These are phyloP conservation scores for Lochmaea crataegi DNA, from an alignment of 2,888 invertebrate species.

Conservation along the genomic window DNA sequence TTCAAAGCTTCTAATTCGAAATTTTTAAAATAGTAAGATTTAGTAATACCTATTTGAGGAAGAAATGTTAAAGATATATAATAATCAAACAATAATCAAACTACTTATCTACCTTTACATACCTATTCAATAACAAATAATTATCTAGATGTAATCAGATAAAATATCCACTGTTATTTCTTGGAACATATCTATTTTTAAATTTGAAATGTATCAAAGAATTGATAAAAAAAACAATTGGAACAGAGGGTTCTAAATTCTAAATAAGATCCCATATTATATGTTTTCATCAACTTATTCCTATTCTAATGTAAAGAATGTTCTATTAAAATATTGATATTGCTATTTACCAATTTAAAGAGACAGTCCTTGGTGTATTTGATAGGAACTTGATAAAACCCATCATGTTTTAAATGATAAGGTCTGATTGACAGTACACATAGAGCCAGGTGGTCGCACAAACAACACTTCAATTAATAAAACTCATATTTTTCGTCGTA, in stretches of 20 bases:
- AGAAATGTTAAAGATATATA: too few species aligned
- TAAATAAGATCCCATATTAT: constrained; percentile 40
- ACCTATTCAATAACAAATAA: constrained; percentile 6
- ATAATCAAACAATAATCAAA: too few species aligned
- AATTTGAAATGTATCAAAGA: constrained; percentile 10
- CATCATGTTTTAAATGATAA: constrained; percentile 59
- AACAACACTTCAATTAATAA: constrained; percentile 50
- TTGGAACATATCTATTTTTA: constrained; percentile 9
- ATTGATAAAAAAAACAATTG: constrained; percentile 38
- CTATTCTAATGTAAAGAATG: constrained; percentile 7
- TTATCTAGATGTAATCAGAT: neutral
- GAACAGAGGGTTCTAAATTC: constrained; percentile 54
- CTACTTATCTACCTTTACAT: constrained; percentile 8
- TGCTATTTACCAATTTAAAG: constrained; percentile 56
- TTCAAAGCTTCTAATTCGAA: too few species aligned
- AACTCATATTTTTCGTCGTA: constrained; percentile 44
- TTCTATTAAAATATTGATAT: constrained; percentile 25
- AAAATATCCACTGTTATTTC: neutral
- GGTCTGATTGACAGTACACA: constrained; percentile 56
- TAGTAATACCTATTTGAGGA: too few species aligned
- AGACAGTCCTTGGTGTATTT: constrained; percentile 53
- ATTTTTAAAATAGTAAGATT: neutral
- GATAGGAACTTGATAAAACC: constrained; percentile 54
- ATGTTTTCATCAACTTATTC: constrained; percentile 35
- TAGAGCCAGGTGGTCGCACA: constrained; percentile 62